These are phyloP conservation scores for Augiades crinisus DNA, from an alignment of 2,888 invertebrate genomes.

Conservation along the genomic window DNA sequence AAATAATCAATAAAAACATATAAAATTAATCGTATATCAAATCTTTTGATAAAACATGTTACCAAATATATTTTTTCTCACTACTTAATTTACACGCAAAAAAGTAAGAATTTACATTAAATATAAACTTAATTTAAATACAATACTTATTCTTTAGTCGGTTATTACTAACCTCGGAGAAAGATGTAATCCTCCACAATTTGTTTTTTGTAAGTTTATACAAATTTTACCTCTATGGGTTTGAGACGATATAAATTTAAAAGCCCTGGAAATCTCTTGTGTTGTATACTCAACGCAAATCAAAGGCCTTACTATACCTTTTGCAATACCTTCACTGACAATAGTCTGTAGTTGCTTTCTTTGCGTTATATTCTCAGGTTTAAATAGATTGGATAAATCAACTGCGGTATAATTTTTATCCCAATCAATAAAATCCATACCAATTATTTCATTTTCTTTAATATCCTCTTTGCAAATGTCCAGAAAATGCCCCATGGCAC, in stretches of 20 bases:
- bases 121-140: not conserved
- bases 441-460: not conserved
- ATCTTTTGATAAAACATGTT: too few relatives aligned
- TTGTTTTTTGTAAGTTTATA: not conserved
- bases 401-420: slow-evolving; percentile 20
- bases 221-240: not conserved
- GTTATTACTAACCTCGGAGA: not conserved
- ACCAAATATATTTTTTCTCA: too few relatives aligned
- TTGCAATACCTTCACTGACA: not conserved
- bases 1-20: too few relatives aligned
- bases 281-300: not conserved
- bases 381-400: slow-evolving; percentile 40
- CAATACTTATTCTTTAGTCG: not conserved
- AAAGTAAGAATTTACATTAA: too few relatives aligned
- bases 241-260: not conserved
- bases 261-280: not conserved
- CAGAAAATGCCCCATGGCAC: not conserved
- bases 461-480: not conserved
- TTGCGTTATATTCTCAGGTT: slow-evolving; percentile 33
- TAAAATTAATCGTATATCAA: too few relatives aligned
- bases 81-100: too few relatives aligned
- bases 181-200: not conserved
- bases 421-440: slow-evolving; percentile 8
- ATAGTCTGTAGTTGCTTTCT: slow-evolving; percentile 39
- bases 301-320: slow-evolving; percentile 1